phyloP scores from a whole-genome alignment of 2,888 invertebrate genomes.

The Tachina lurida region DNA sequence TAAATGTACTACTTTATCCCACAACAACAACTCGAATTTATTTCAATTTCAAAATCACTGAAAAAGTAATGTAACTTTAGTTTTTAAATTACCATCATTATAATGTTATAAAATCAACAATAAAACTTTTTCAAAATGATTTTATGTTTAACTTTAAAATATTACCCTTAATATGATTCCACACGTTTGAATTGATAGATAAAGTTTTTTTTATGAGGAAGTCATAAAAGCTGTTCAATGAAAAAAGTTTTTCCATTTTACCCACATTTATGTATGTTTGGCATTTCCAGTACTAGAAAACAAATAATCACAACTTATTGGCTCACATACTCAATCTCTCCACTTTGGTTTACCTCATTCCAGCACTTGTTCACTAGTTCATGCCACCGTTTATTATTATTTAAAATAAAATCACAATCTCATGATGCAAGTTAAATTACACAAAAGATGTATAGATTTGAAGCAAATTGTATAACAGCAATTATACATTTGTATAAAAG shows the following conservation, averaged over 20 bases:
- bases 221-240: slow-evolving; percentile 55
- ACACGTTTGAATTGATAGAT: slow-evolving; percentile 54
- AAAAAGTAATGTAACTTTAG: neutral
- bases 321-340: slow-evolving; percentile 2
- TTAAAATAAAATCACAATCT: neutral
- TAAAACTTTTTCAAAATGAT: slow-evolving; percentile 36
- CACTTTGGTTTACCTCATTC: slow-evolving; percentile 10
- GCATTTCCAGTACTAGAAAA: neutral
- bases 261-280: slow-evolving; percentile 10
- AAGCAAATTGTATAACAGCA: neutral
- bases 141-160: slow-evolving; percentile 51
- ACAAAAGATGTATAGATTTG: neutral
- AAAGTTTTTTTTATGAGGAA: slow-evolving; percentile 61
- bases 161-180: slow-evolving; percentile 34
- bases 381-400: neutral
- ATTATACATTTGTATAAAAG: neutral
- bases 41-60: slow-evolving; percentile 15
- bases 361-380: neutral
- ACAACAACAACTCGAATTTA: neutral
- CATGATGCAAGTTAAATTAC: neutral
- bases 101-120: slow-evolving; percentile 39
- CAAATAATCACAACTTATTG: slow-evolving; percentile 24
- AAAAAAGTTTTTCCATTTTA: slow-evolving; percentile 52
- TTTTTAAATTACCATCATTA: slow-evolving; percentile 45
- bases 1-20: too few species aligned